Conservation (phyloP, 2,888 invertebrate species). For the Chrysodeixis includens region DNA sequence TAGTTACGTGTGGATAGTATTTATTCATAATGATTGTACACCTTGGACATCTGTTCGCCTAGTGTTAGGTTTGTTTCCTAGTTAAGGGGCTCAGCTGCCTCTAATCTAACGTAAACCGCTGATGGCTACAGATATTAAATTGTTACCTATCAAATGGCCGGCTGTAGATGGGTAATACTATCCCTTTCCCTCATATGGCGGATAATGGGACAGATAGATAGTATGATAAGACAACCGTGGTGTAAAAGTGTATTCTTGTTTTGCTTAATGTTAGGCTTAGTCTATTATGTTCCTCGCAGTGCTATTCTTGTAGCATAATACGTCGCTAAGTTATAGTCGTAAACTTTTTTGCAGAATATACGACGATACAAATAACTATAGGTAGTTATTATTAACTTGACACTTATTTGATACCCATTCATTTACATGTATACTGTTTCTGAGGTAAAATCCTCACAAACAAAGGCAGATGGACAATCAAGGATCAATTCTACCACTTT, state of each 20-base stretch:
- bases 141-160: background rate
- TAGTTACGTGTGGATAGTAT: slow-evolving; percentile 11
- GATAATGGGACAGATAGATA: background rate
- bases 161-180: background rate
- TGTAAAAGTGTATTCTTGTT: background rate
- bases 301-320: background rate
- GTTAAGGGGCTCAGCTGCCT: slow-evolving; percentile 33
- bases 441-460: no score
- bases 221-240: slow-evolving; percentile 1
- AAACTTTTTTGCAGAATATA: background rate
- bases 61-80: slow-evolving; percentile 27
- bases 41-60: slow-evolving; percentile 46
- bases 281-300: background rate
- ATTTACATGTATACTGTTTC: no score
- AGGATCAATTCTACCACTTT: no score
- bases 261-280: background rate
- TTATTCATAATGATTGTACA: slow-evolving; percentile 28
- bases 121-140: slow-evolving; percentile 3
- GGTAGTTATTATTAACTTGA: no score
- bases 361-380: background rate
- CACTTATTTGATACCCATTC: no score
- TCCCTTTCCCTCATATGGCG: background rate
- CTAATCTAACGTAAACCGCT: background rate
- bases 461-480: no score
- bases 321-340: background rate